These are phyloP conservation scores for Cenopis cana DNA, from an alignment of 2,888 invertebrate genomes.

Conservation along the genomic window DNA sequence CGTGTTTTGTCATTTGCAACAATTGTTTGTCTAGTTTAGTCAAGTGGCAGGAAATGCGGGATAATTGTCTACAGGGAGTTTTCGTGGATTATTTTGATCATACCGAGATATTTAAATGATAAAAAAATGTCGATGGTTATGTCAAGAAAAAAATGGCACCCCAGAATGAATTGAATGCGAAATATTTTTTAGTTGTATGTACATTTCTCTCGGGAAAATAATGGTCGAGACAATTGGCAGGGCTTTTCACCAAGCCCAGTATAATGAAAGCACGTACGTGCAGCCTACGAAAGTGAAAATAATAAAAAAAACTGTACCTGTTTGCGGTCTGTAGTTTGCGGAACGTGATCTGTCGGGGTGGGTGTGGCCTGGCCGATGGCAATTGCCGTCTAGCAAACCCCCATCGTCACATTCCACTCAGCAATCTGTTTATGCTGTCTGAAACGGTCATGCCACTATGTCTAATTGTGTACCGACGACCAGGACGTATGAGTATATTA, in stretches of 20 bases:
- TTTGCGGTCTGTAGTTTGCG: slow-evolving; percentile 78
- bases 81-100: not conserved
- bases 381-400: slow-evolving; percentile 62
- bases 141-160: not conserved
- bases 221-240: slow-evolving; percentile 59
- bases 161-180: not conserved
- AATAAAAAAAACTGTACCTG: slow-evolving; percentile 70
- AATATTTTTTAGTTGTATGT: not conserved
- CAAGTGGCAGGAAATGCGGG: slow-evolving; percentile 49
- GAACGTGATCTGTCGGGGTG: slow-evolving; percentile 81
- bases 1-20: slow-evolving; percentile 72
- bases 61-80: slow-evolving; percentile 30
- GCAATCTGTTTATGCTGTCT: slow-evolving; percentile 51
- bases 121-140: not conserved
- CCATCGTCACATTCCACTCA: slow-evolving; percentile 51
- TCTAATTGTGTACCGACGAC: not conserved
- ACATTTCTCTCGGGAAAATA: not conserved
- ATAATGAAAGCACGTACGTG: slow-evolving; percentile 67
- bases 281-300: slow-evolving; percentile 69
- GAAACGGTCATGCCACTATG: slow-evolving; percentile 46
- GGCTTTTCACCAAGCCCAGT: slow-evolving; percentile 61
- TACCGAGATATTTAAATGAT: not conserved
- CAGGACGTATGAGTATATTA: not conserved
- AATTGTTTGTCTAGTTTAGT: slow-evolving; percentile 64
- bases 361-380: slow-evolving; percentile 70